Evolutionary conservation across 2,888 invertebrate species (phyloP), one percentile per base, ranked within the genome.

Genomic region (Seladonia tumulorum): DNA sequence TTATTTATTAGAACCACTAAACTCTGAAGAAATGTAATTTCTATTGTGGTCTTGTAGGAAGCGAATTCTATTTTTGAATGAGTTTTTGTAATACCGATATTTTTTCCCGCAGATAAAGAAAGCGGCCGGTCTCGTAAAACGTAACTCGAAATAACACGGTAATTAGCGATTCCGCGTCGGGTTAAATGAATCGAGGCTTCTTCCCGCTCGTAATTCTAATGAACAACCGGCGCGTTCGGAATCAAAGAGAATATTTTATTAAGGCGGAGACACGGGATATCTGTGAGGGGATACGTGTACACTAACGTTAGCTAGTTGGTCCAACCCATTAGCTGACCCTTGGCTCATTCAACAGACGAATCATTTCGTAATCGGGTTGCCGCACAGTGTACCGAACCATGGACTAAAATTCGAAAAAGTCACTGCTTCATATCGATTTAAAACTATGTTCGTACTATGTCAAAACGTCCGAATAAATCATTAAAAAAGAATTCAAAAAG

Each of bases 161-260:
- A 72, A 47, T 47, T 72, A 25, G 47, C 10, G 45, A 72, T 29
- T 18, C 22, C 29, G 3, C 14, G 68, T 53, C n/a, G 63, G 7
- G 14, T 57, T 39, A 29, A 16, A 39, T 75, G 76, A 82, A 76
- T 82, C 49, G 29, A 22, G 45, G 53, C 73, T 77, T 39, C 72
- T 73, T 76, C 47, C 57, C 25, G 53, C 18, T 53, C 49, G 49
- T 63, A 53, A 53, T 73, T 39, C 73, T 73, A 76, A 57, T 39
- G 82, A 83, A 57, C 49, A 73, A 73, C 60, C 70, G 47, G 57
- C 47, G 42, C 42, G 57, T 29, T 49, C 49, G 18, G n/a, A 78
- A 83, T 91, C 90, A 93, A 93, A 93, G 89, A 76, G 93, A 93
- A 93, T 93, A 90, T 82, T 91, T 91, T 87, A 92, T 89, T 76